Conservation (phyloP, 1,140 invertebrate species). For the Tenebrio molitor region DNA sequence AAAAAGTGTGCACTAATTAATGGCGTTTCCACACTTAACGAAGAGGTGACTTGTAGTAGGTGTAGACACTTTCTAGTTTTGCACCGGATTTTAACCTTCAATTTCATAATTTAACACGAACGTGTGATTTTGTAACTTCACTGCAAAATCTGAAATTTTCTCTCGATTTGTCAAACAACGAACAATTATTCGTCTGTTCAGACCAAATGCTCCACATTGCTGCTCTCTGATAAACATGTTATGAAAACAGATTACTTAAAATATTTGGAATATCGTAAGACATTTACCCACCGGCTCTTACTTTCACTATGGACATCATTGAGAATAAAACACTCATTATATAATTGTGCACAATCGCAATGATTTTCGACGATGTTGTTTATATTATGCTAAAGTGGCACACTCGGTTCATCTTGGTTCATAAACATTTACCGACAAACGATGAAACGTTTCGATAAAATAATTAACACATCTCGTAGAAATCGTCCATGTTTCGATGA, state of each 20-base stretch:
- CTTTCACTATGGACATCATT: slow-evolving; percentile 34
- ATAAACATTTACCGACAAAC: slow-evolving; percentile 25
- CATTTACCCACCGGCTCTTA: background rate
- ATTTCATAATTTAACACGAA: slow-evolving; percentile 11
- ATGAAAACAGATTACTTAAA: slow-evolving; percentile 27
- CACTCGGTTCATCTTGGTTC: slow-evolving; percentile 3
- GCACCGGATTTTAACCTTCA: slow-evolving; percentile 19
- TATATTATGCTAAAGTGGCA: slow-evolving; percentile 18
- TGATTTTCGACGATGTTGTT: slow-evolving; percentile 16
- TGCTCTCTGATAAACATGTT: background rate
- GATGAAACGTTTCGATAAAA: too few relatives aligned
- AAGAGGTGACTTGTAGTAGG: too few relatives aligned
- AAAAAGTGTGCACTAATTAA: too few relatives aligned
- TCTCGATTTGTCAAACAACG: too few relatives aligned
- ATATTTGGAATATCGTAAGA: slow-evolving; percentile 17
- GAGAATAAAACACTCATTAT: slow-evolving; percentile 13
- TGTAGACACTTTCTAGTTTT: slow-evolving; percentile 27
- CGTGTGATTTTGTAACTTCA: too few relatives aligned
- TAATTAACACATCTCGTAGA: too few relatives aligned
- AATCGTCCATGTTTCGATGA: too few relatives aligned
- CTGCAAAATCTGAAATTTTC: too few relatives aligned
- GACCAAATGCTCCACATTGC: too few relatives aligned
- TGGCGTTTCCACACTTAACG: too few relatives aligned
- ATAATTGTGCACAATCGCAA: slow-evolving; percentile 14
- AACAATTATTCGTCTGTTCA: too few relatives aligned